Evolutionary conservation across 2,797 vertebrate species (phyloP).

Genomic region (Steatocranus sp.): DNA sequence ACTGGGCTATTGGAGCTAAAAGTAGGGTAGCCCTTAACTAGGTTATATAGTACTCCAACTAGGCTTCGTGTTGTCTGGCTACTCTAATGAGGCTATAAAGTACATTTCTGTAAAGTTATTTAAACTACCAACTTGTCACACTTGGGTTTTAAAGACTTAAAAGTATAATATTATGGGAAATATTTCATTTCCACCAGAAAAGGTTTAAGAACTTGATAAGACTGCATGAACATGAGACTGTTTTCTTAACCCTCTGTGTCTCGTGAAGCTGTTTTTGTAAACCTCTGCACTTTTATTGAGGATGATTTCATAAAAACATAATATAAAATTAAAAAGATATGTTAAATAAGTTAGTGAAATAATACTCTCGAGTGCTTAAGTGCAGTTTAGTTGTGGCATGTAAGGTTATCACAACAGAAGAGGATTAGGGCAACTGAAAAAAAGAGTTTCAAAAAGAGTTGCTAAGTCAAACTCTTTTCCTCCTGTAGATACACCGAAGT

Average conservation of each 20-base stretch:
- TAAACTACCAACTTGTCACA: not conserved
- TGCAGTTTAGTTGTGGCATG: not conserved
- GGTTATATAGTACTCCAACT: constrained; percentile 48
- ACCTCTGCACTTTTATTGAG: not conserved
- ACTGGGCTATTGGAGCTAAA: constrained; percentile 68
- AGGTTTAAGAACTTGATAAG: not conserved
- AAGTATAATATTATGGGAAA: not conserved
- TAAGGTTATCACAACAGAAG: not conserved
- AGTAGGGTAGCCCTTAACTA: constrained; percentile 67
- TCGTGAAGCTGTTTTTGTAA: not conserved
- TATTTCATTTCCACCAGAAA: not conserved
- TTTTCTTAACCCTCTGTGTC: not conserved
- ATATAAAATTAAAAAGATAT: not conserved
- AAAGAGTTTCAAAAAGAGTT: not conserved
- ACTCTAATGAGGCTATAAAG: constrained; percentile 49
- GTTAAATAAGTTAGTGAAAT: not conserved
- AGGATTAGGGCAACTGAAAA: not conserved
- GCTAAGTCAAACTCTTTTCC: not conserved
- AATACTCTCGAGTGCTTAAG: not conserved
- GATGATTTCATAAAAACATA: not conserved
- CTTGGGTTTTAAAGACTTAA: not conserved
- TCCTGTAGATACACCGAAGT: not conserved
- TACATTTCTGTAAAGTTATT: constrained; percentile 9
- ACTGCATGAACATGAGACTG: not conserved
- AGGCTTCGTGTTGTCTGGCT: constrained; percentile 15